Evolutionary conservation across 2,888 invertebrate species (phyloP), one percentile per base, ranked within the genome.

Genomic region (Teleiodes luculella): DNA sequence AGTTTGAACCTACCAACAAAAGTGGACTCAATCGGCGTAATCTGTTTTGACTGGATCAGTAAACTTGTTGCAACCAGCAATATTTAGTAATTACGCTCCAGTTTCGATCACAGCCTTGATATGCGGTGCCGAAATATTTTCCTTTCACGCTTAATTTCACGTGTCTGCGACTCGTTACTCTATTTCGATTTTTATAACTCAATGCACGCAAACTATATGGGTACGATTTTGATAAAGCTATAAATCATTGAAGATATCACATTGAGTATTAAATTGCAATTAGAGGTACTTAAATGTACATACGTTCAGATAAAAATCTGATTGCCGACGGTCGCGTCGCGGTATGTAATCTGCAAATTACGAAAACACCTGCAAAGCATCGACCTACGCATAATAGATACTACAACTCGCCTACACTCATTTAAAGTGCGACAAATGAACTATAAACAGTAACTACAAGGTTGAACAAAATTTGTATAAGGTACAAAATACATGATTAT

Each of bases 141-240:
- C 64, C 62, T 72, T 73, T 74, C 70, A 74, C 73, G 67, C 65
- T 62, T 58, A 71, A 66, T 73, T 74, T 70, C 64, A 68, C 62
- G 57, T 69, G 67, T 71, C 65, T 59, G 64, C 63, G 67, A 68
- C 65, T 61, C 59, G 68, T 67, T 63, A 60, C 31, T 48, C 62
- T 54, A 52, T 45, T 56, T 45, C 53, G 50, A 39, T 6, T 37
- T 6, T 24, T 24, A 55, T 61, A 58, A 63, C 63, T 70, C 59
- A 57, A 51, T 56, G 61, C 58, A 43, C 43, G 43, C 43, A 28
- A 28, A 43, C 62, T 65, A 65, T 24, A 6, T 24, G 6, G 3
- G 6, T 4, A 4, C 6, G 24, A 24, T 24, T 24, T 24, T 63
- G 60, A 63, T 59, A 59, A 59, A 68, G 69, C 58, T 56, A 59